phyloP scores from a whole-genome alignment of 1,140 invertebrate species.

The Ylistrum balloti region DNA sequence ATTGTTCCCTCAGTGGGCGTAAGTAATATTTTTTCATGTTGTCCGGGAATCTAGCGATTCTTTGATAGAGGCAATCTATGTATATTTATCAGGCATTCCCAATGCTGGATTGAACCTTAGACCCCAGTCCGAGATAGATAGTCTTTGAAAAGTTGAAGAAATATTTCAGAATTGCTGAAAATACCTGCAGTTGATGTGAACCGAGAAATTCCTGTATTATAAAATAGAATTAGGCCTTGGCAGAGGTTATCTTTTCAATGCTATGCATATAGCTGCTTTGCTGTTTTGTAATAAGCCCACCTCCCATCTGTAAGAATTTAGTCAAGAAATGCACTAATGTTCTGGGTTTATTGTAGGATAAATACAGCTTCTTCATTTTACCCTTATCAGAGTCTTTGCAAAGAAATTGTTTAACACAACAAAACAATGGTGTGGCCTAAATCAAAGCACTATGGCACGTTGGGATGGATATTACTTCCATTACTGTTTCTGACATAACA shows the following conservation, averaged over 20 bases:
- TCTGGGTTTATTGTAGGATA: too few relatives aligned
- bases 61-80: slow-evolving; percentile 4
- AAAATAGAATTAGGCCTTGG: too few relatives aligned
- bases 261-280: too few relatives aligned
- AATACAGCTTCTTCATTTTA: too few relatives aligned
- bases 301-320: too few relatives aligned
- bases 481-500: slow-evolving; percentile 35
- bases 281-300: too few relatives aligned
- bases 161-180: neutral
- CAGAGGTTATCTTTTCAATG: too few relatives aligned
- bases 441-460: neutral
- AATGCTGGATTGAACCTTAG: neutral
- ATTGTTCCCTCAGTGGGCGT: slow-evolving; percentile 30
- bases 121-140: neutral
- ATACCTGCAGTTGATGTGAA: neutral
- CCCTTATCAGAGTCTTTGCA: too few relatives aligned
- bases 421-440: neutral
- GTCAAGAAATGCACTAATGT: too few relatives aligned
- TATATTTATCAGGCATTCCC: neutral
- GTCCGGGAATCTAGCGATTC: neutral
- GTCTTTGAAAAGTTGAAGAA: neutral
- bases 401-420: neutral
- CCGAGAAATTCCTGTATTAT: neutral
- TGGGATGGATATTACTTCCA: neutral
- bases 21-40: slow-evolving; percentile 16